A percentile compares a stretch with the other conserved stretches of the same genome.
phyloP scores from a whole-genome alignment of 1,140 invertebrate species.

The Bombus picipes region DNA sequence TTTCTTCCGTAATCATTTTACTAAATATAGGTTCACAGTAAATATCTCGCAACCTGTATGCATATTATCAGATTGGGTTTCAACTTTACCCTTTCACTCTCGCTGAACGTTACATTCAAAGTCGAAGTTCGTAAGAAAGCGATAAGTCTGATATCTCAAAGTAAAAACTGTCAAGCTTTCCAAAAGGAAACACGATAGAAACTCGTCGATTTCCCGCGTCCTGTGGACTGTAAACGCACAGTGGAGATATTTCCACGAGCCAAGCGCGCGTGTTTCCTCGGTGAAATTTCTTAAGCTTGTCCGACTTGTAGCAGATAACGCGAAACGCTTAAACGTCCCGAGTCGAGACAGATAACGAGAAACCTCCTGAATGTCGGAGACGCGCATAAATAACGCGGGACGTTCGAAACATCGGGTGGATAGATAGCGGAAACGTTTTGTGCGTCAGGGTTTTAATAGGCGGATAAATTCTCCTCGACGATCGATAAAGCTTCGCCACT shows the following conservation, averaged over 20 bases:
- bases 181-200: no score
- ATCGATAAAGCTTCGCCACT: neutral
- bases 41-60: no score
- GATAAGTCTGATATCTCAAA: no score
- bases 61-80: no score
- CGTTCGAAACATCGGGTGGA: neutral
- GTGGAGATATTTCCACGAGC: neutral
- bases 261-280: neutral
- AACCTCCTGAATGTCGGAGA: neutral
- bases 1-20: no score
- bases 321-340: conserved; percentile 18
- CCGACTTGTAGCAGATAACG: conserved; percentile 20
- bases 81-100: no score
- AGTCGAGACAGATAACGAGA: conserved; percentile 8
- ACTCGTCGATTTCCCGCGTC: no score
- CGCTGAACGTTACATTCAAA: no score
- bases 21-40: no score
- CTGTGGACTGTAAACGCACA: neutral
- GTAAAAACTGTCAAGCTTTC: no score
- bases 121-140: no score
- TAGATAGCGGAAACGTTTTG: conserved; percentile 26
- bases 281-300: neutral
- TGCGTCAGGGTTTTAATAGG: conserved; percentile 10
- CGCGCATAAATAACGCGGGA: conserved; percentile 27
- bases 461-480: conserved; percentile 4